These are phyloP conservation scores for Drosophila prolongata DNA, from an alignment of 2,888 invertebrate genomes.

Conservation along the genomic window DNA sequence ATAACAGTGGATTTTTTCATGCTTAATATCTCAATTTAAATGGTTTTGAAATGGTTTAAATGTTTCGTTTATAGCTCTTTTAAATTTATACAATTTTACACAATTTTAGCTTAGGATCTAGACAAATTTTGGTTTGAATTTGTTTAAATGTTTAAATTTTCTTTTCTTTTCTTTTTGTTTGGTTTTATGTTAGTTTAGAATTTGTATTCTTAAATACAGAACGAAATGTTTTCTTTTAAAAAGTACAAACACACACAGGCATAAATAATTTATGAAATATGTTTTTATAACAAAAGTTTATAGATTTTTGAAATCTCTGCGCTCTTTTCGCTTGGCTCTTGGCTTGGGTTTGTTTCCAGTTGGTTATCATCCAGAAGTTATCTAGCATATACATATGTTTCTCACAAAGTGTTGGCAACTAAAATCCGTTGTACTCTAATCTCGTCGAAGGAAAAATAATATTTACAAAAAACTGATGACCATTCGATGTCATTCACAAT, in stretches of 20 bases:
- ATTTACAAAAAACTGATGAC: constrained; percentile 55
- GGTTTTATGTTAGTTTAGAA: constrained; percentile 46
- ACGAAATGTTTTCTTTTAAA: constrained; percentile 70
- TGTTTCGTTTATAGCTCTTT: constrained; percentile 27
- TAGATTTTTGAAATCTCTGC: constrained; percentile 78
- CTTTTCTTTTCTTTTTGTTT: constrained; percentile 3
- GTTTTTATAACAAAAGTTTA: constrained; percentile 76
- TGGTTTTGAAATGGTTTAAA: constrained; percentile 48
- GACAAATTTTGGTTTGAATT: constrained; percentile 71
- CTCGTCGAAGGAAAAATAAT: constrained; percentile 44
- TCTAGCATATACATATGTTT: constrained; percentile 24
- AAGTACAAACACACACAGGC: constrained; percentile 73
- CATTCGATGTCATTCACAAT: constrained; percentile 57
- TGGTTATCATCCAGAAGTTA: constrained; percentile 38
- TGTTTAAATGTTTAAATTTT: constrained; percentile 38
- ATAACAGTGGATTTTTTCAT: constrained; percentile 66
- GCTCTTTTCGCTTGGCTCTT: constrained; percentile 70
- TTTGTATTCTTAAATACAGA: constrained; percentile 55
- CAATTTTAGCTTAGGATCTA: constrained; percentile 57
- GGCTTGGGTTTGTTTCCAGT: constrained; percentile 62
- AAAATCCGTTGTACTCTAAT: constrained; percentile 45
- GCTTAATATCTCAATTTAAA: constrained; percentile 56
- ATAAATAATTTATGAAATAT: constrained; percentile 58
- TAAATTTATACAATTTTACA: constrained; percentile 74
- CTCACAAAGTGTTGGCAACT: constrained; percentile 75